A percentile compares a stretch with the other conserved stretches of the same genome.
phyloP scores from a whole-genome alignment of 2,113 vertebrate species.

The Smithornis capensis region DNA sequence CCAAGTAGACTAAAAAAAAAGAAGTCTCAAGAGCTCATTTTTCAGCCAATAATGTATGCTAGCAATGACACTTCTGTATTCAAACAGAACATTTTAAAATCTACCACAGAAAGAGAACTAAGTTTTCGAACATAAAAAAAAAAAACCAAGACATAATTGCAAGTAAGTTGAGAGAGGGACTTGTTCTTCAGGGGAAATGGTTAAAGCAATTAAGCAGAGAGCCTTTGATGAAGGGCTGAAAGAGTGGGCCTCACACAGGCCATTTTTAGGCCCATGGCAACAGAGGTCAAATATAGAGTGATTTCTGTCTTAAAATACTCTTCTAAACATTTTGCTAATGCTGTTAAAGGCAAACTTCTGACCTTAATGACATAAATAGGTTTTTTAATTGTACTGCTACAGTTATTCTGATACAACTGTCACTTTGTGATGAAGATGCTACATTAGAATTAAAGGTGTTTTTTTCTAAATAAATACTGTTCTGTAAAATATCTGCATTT shows the following conservation, averaged over 20 bases:
- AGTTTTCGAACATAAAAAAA: not conserved
- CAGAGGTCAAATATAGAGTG: not conserved
- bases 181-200: not conserved
- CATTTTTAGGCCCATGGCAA: not conserved
- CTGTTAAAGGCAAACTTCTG: not conserved
- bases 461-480: not conserved
- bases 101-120: not conserved
- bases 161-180: not conserved
- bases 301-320: not conserved
- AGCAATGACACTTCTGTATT: not conserved
- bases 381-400: not conserved
- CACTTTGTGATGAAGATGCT: not conserved
- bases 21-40: not conserved
- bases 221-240: not conserved
- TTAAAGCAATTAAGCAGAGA: not conserved
- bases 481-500: not conserved
- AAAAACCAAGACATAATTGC: not conserved
- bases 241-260: not conserved
- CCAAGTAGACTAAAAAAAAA: not conserved
- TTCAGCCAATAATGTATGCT: not conserved
- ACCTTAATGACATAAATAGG: accelerated
- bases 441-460: not conserved
- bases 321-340: not conserved
- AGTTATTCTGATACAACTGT: not conserved
- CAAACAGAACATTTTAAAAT: not conserved